Conservation (phyloP, 2,888 invertebrate species). For the Epirrhoe tristata region DNA sequence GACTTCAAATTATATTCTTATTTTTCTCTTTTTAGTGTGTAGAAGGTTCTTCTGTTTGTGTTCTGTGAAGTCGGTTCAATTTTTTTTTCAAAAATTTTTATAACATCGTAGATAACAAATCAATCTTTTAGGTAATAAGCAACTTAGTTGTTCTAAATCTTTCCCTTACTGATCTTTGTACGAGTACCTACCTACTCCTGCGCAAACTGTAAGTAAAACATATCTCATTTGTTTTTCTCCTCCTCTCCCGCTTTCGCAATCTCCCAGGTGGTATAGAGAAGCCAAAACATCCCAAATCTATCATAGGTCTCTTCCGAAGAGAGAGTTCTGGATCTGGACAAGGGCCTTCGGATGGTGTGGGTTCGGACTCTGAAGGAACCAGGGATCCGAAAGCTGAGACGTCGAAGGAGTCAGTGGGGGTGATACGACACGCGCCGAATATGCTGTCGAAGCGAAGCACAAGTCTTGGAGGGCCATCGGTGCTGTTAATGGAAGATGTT, state of each 20-base stretch:
- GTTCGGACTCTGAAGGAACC: constrained; percentile 85
- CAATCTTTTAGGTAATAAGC: no score
- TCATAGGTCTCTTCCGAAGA: constrained; percentile 94
- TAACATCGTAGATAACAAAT: no score
- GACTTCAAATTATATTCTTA: no score
- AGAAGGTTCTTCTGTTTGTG: no score
- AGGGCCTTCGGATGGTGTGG: constrained; percentile 80
- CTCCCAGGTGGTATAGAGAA: constrained; percentile 93
- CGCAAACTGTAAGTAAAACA: constrained; percentile 42
- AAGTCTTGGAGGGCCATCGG: constrained; percentile 80
- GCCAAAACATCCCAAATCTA: constrained; percentile 93
- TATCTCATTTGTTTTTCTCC: constrained; percentile 65
- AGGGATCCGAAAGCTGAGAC: constrained; percentile 70
- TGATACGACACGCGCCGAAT: constrained; percentile 65
- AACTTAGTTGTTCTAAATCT: no score
- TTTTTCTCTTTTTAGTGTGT: no score
- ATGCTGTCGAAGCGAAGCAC: constrained; percentile 77
- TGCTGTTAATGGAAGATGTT: constrained; percentile 87
- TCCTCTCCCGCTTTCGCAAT: constrained; percentile 57
- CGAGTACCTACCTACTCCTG: constrained; percentile 44
- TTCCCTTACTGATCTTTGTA: constrained; percentile 15
- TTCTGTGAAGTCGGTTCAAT: no score
- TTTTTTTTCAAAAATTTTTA: no score
- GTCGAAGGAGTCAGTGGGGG: constrained; percentile 71
- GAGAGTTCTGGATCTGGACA: constrained; percentile 92